Base-by-base conservation (phyloP, 2,113 vertebrate species). In the Sphaerodactylus townsendi region DNA sequence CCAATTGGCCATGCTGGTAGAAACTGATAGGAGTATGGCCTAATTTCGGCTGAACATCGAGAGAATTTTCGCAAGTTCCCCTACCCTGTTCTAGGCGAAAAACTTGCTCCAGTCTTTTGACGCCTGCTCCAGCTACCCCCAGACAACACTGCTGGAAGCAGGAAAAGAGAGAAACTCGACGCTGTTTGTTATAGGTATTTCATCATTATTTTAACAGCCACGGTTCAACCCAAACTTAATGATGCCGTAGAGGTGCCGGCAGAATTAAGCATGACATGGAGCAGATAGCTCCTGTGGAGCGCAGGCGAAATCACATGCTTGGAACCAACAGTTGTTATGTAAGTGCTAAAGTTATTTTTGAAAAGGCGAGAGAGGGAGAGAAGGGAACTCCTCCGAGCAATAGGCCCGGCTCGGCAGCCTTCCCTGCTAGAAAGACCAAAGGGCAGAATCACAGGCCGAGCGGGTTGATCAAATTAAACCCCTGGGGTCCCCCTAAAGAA, bases 111-210 rank as follows among this genome's bases (percentile, higher is more conserved):
- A 48, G 56, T 35, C 25, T 23, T 50, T n/a, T 39, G 8, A 78
- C 33, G 25, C 28, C 33, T 21, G 11, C 28, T 7, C 72, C 10
- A 3, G 46, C 33, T 39, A 8, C 30, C 33, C 41, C 17, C 28
- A 62, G 39, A 5, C 59, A 69, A 1, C 2, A 21, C 23, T 23
- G 70, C 33, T 25, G 28, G 10, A 23, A 19, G 15, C 64, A 50
- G 64, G 41, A 17, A 62, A 13, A 37, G 28, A 9, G 14, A 3
- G 17, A 50, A 23, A 33, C 64, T 21, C 50, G 33, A 65, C 72
- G 39, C n/a, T 65, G 46, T 81, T 83, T 65, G 80, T 81, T 74
- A 79, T 46, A 79, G 76, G 50, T 33, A 41, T 46, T 71, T 77
- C 71, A 46, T 19, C 15, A 33, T 25, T 59, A 2, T 11, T 44